Base-by-base conservation (phyloP, 2,797 vertebrate genomes). In the Chanos chanos region DNA sequence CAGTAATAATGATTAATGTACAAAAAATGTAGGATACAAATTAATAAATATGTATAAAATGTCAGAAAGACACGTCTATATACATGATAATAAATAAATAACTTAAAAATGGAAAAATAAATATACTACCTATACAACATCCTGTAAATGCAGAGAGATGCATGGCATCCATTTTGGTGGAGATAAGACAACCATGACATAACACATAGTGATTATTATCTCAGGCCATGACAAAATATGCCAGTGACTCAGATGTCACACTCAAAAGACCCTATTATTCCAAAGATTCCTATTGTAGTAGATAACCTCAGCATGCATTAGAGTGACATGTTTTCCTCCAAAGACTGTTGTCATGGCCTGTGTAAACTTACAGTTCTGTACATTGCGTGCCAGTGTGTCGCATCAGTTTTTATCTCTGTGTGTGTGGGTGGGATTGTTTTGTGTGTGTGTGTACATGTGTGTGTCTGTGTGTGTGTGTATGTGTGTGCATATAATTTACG, bases 31-130 rank as follows among this genome's bases (percentile, higher is more conserved):
- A 39, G 27, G 58, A 77, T 61, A 82, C 76, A 76, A 59, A 61
- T 75, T 63, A 88, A 89, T 89, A 90, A 89, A 90, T 90, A 89
- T 61, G 81, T 79, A 74, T 78, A 83, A 70, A 74, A 81, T 78
- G 80, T 75, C 59, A 77, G 82, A 77, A 82, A 81, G 81, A 79
- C 61, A 83, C 81, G 82, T 81, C 66, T 59, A 85, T 77, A 79
- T 75, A 85, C 73, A 85, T 78, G 72, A 79, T 73, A 90, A 90
- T 90, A 90, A 90, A 90, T 90, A 90, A 90, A 90, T 90, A 90
- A 89, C 70, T 90, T 90, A 90, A 78, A n/a, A n/a, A 81, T 79
- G 81, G 24, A 74, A 68, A 85, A 90, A 90, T 89, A 89, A 90
- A 90, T 89, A 89, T 85, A 79, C 70, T 83, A 86, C 85, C 82